Evolutionary conservation across 1,140 invertebrate genomes (phyloP), one percentile per base, ranked within the genome.

Genomic region (Penaeus indicus): DNA sequence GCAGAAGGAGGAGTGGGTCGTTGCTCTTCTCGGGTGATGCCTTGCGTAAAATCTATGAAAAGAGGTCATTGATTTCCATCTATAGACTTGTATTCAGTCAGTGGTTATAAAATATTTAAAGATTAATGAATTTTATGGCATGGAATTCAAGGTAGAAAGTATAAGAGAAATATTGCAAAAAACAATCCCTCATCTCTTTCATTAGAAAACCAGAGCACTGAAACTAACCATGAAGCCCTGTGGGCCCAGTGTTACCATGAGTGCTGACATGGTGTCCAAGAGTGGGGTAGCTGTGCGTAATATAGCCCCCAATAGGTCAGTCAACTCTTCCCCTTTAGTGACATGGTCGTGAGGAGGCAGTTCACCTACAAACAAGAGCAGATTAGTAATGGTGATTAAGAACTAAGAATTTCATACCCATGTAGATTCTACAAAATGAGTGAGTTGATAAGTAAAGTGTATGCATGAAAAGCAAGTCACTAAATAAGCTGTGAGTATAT

Each of bases 181-280:
- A 10, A 79, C 7, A 27, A 25, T 10, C n/a, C 25, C 21, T 16
- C 77, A 79, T 22, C 8, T 79, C 0, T 22, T 27, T 27, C 38
- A n/a, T 10, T 27, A 0, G 7, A 79, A 27, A 16, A 60, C 60
- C n/a, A 61, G 18, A 13, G 47, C 47, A 47, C 47, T 47, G 47
- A 13, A 47, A 82, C 25, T 11, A 18, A 84, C 83, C 83, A 84
- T 72, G 67, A 84, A 84, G 38, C 83, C 83, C 2, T 42, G 32
- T n/a, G 25, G 32, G 11, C 83, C 83, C 64, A 84, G 32, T 22
- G 83, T 84, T 5, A 84, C 67, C 83, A 84, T 84, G 42, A 84
- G 83, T 32, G 63, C 83, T 22, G 22, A 8, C 54, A 54, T 42
- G 63, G 38, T 25, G 16, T 69, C 38, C 38, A 84, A 42, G n/a